A percentile compares a stretch with the other conserved stretches of the same genome.
Evolutionary conservation across 1,140 invertebrate genomes (phyloP).

Genomic region (Eulimnadia texana): DNA sequence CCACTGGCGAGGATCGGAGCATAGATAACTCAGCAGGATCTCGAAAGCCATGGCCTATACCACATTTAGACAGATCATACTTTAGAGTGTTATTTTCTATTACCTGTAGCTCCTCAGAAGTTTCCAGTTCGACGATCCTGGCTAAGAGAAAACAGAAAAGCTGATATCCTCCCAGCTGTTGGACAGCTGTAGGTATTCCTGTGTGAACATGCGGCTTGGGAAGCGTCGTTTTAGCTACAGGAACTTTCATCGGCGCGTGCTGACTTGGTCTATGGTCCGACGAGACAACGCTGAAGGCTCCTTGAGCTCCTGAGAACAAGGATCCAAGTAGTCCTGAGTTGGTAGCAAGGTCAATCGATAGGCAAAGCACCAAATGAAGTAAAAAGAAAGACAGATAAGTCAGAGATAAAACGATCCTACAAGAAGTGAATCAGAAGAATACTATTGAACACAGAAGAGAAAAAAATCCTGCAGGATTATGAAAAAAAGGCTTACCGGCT

Average conservation of each 20-base stretch:
- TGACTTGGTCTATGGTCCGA: slow-evolving; percentile 33
- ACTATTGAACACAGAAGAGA: no score
- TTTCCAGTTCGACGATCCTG: slow-evolving; percentile 42
- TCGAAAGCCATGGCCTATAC: slow-evolving; percentile 40
- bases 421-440: no score
- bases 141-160: slow-evolving; percentile 45
- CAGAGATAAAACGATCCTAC: no score
- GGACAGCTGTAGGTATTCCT: slow-evolving; percentile 37
- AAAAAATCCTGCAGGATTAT: no score
- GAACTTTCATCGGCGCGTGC: slow-evolving; percentile 32
- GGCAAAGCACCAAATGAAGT: no score
- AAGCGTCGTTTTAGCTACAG: slow-evolving; percentile 26
- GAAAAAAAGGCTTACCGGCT: slow-evolving; percentile 28
- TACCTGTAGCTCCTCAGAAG: slow-evolving; percentile 29
- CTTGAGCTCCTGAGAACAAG: slow-evolving; percentile 31
- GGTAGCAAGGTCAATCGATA: no score
- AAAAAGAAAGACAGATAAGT: no score
- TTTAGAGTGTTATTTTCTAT: no score
- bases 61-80: no score
- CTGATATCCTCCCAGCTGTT: slow-evolving; percentile 40
- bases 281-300: slow-evolving; percentile 33
- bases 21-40: slow-evolving; percentile 35
- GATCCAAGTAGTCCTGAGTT: slow-evolving; percentile 26
- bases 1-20: slow-evolving; percentile 35
- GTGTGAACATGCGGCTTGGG: slow-evolving; percentile 33